These are phyloP conservation scores for Magallana angulata DNA, from an alignment of 1,140 invertebrate genomes.

Conservation along the genomic window DNA sequence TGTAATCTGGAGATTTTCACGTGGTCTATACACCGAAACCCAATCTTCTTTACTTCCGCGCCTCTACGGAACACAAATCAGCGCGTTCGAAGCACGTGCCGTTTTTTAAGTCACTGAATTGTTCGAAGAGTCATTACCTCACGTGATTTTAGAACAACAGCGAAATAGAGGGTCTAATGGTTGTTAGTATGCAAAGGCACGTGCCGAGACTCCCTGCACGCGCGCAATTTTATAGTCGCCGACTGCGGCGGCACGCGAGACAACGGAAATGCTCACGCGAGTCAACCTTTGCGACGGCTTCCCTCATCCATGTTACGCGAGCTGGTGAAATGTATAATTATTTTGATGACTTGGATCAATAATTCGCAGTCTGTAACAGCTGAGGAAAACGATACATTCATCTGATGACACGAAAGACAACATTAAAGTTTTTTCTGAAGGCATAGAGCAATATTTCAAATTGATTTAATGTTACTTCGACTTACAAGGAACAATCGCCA, in stretches of 20 bases:
- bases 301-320: constrained; percentile 16
- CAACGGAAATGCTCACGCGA: constrained; percentile 39
- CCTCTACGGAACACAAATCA: not conserved
- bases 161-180: constrained; percentile 27
- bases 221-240: constrained; percentile 16
- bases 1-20: constrained; percentile 15
- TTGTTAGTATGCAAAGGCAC: constrained; percentile 42
- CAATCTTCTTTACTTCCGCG: constrained; percentile 16
- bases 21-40: not conserved
- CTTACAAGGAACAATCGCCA: not conserved
- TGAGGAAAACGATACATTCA: constrained; percentile 37
- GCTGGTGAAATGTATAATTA: constrained; percentile 43
- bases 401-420: constrained; percentile 29
- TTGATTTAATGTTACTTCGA: constrained; percentile 33
- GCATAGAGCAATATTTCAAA: constrained; percentile 21
- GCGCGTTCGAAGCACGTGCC: constrained; percentile 13
- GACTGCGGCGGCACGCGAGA: constrained; percentile 38
- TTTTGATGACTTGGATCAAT: constrained; percentile 25
- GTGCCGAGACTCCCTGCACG: constrained; percentile 32
- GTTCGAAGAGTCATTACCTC: constrained; percentile 30
- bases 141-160: constrained; percentile 6
- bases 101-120: constrained; percentile 4
- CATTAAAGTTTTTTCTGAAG: constrained; percentile 17
- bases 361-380: constrained; percentile 25
- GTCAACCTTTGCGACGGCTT: constrained; percentile 10